These are phyloP conservation scores for Pitta sordida DNA, from an alignment of 2,113 vertebrate genomes.

Conservation along the genomic window DNA sequence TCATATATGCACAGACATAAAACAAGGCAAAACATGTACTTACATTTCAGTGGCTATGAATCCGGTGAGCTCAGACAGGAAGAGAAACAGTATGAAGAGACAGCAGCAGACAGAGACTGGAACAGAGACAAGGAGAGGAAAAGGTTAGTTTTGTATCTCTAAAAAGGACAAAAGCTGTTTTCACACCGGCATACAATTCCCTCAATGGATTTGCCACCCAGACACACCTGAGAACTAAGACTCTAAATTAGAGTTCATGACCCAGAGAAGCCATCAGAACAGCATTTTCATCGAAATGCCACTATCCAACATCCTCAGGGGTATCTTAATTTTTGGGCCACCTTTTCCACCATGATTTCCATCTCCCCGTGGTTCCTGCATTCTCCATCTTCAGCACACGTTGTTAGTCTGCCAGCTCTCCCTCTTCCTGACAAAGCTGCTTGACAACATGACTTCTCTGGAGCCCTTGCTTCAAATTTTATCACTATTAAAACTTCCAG, in stretches of 20 bases:
- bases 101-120: constrained; percentile 98
- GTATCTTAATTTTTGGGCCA: neutral
- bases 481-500: neutral
- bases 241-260: neutral
- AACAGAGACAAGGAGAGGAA: constrained; percentile 32
- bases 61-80: constrained; percentile 97
- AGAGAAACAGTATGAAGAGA: constrained; percentile 97
- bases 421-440: neutral
- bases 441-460: neutral
- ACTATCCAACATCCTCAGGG: neutral
- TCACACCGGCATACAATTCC: neutral
- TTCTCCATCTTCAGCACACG: neutral
- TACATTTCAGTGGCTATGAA: constrained; percentile 99
- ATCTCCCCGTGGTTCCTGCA: neutral
- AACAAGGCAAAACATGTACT: constrained; percentile 66
- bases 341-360: neutral
- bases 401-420: neutral
- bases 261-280: neutral
- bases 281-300: neutral
- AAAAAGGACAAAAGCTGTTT: neutral
- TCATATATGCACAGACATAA: neutral
- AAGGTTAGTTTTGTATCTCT: neutral
- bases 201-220: neutral
- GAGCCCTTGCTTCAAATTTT: neutral
- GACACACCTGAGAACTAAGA: neutral